phyloP scores from a whole-genome alignment of 2,113 vertebrate species.

The Anhinga anhinga region DNA sequence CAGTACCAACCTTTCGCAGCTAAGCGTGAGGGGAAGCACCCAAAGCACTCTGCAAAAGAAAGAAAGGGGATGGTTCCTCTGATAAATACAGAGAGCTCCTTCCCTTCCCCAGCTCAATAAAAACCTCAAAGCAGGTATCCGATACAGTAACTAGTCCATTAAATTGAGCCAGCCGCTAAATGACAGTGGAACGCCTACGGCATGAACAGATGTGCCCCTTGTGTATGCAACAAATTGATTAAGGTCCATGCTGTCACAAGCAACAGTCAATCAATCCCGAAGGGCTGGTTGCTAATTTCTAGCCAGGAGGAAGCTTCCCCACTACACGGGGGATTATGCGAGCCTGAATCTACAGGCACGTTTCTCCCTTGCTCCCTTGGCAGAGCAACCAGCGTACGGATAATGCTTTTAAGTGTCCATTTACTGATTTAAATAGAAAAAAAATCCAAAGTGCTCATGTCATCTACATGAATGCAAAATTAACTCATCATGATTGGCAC shows the following conservation, averaged over 20 bases:
- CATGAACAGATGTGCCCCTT: background rate
- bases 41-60: background rate
- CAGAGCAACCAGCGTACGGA: background rate
- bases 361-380: conserved; percentile 2
- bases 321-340: background rate
- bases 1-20: background rate
- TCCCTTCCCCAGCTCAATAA: background rate
- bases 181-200: background rate
- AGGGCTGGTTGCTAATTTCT: conserved; percentile 41
- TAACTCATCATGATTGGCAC: conserved; percentile 36
- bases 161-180: background rate
- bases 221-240: conserved; percentile 37
- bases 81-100: background rate
- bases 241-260: conserved; percentile 31
- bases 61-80: background rate
- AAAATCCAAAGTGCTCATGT: conserved; percentile 35
- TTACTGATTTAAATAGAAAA: conserved; percentile 58
- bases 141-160: background rate
- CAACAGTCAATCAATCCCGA: conserved; percentile 18
- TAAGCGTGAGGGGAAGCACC: background rate
- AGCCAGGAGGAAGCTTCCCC: background rate
- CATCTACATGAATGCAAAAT: conserved; percentile 66
- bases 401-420: conserved; percentile 59
- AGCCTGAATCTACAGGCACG: background rate
- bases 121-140: background rate